Evolutionary conservation across 1,140 invertebrate species (phyloP).

Genomic region (Brachystomella parvula): DNA sequence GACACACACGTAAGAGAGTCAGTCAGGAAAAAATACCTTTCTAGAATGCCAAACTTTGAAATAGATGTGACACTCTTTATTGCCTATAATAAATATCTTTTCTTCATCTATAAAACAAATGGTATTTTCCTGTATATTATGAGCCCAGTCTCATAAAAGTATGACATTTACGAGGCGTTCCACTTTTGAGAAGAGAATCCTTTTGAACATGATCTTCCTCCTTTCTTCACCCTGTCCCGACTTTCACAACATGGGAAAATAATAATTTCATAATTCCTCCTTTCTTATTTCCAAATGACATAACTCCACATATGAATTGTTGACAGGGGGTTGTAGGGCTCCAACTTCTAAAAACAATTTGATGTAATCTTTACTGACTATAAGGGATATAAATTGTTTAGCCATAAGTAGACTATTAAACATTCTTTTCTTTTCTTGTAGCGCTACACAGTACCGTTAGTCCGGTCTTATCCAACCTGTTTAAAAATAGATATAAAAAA

Average conservation of each 20-base stretch:
- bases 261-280: not conserved
- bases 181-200: slow-evolving; percentile 5
- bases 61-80: slow-evolving; percentile 41
- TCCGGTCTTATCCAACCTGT: no score
- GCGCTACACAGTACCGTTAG: no score
- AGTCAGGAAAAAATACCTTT: slow-evolving; percentile 30
- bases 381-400: no score
- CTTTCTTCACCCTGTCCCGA: not conserved
- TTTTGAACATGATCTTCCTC: slow-evolving; percentile 9
- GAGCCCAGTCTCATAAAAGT: slow-evolving; percentile 37
- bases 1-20: not conserved
- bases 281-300: not conserved
- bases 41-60: slow-evolving; percentile 39
- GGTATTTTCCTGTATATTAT: slow-evolving; percentile 39
- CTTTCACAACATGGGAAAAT: not conserved
- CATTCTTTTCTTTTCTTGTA: no score
- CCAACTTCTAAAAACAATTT: no score
- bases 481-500: no score
- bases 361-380: no score
- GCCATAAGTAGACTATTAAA: no score
- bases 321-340: not conserved
- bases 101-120: slow-evolving; percentile 41
- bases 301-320: not conserved
- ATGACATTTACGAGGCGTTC: slow-evolving; percentile 38
- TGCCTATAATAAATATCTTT: slow-evolving; percentile 39